Evolutionary conservation across 2,113 vertebrate genomes (phyloP).

Genomic region (Muntiacus muntjak): DNA sequence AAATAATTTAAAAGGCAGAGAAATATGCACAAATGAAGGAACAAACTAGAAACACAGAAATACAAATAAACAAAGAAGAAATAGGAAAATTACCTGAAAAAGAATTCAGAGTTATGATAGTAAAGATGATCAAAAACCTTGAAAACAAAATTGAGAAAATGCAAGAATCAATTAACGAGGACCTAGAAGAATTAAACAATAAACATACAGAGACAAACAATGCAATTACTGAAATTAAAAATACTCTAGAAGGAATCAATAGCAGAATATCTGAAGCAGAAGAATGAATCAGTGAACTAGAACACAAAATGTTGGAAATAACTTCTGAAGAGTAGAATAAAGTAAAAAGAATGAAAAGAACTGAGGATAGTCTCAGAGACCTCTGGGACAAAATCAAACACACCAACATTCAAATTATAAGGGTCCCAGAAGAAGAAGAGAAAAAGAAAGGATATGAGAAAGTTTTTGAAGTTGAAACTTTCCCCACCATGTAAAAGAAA

Average conservation of each 20-base stretch:
- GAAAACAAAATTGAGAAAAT: neutral
- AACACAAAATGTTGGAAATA: neutral
- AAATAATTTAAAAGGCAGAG: neutral
- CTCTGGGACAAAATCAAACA: neutral
- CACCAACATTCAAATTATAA: neutral
- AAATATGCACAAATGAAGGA: neutral
- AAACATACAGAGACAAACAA: neutral
- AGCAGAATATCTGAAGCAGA: neutral
- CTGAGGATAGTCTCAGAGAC: neutral
- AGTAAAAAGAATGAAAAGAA: neutral
- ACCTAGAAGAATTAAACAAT: neutral
- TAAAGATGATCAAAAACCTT: neutral
- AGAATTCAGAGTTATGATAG: neutral
- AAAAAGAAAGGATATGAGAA: neutral
- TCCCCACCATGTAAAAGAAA: neutral
- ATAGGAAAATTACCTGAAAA: neutral
- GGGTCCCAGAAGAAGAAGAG: neutral
- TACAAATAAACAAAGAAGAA: neutral
- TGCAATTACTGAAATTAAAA: neutral
- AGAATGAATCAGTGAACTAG: neutral
- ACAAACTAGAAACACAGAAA: neutral
- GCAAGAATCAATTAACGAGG: neutral
- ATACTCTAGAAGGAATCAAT: neutral
- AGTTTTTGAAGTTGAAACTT: neutral
- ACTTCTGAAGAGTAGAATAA: neutral